Base-by-base conservation (phyloP, 2,797 vertebrate species). In the Lophius americanus region DNA sequence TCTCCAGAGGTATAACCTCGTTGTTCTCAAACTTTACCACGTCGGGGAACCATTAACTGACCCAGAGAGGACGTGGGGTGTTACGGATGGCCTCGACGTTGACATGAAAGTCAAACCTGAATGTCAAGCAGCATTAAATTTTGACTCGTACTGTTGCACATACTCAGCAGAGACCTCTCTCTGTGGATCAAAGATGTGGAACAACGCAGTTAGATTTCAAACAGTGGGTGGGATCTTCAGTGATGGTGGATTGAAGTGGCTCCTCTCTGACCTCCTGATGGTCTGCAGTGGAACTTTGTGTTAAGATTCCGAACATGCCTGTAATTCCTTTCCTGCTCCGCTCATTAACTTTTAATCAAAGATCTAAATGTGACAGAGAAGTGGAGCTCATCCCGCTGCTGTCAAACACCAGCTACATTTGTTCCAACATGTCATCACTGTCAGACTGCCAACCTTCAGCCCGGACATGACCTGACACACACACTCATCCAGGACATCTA, bases 281-380 rank as follows among this genome's bases (percentile, higher is more conserved):
- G 39, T 33, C 3, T 57, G 41, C 39, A 13, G 11, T 9, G 33
- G 56, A 36, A 47, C 56, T 23, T 23, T 23, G 23, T 23, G 23
- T 23, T 23, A 65, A 53, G 76, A 84, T 74, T 72, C 61, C 60
- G 14, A 35, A 49, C 62, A 79, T 79, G 74, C 68, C 64, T 38
- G 13, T 52, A 75, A 75, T 78, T 70, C 68, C 51, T 69, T 51
- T 70, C 61, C 47, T 48, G 64, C 66, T 70, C 68, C 71, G 67
- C 78, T 85, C 74, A 72, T 86, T 83, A 83, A 85, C 73, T 81
- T 87, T 82, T 85, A 82, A 82, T 88, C 78, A 80, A 73, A 75
- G 68, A 80, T 85, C 64, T 76, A 70, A 88, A 85, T 74, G 73
- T 87, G 75, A 68, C 44, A 5, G 14, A 23, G 46, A n/a, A 47